Evolutionary conservation across 2,888 invertebrate genomes (phyloP).

Genomic region (Lithosia quadra): DNA sequence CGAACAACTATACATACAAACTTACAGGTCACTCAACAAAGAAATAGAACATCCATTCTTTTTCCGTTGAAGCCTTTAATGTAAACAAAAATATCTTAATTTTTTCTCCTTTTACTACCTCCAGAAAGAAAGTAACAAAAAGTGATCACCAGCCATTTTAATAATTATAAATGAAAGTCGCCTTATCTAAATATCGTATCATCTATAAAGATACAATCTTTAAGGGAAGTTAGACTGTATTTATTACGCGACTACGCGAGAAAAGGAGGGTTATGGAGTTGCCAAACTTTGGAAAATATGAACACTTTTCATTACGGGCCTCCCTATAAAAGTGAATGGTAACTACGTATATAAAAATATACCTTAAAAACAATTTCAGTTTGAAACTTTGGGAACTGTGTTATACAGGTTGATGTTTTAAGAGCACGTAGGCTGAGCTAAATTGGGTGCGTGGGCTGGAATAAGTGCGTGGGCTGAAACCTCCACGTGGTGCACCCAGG

Average conservation of each 20-base stretch:
- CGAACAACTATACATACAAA: no score
- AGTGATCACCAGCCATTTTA: constrained; percentile 38
- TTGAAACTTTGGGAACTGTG: constrained; percentile 12
- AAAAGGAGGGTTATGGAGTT: constrained; percentile 33
- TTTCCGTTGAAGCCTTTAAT: not conserved
- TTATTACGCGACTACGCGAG: constrained; percentile 37
- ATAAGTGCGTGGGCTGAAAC: no score
- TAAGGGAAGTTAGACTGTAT: constrained; percentile 35
- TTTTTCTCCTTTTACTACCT: constrained; percentile 20
- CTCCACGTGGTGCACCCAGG: no score
- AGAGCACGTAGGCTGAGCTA: not conserved
- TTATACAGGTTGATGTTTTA: constrained; percentile 18
- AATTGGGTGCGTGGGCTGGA: no score
- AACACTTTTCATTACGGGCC: constrained; percentile 50
- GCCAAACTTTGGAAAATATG: constrained; percentile 47
- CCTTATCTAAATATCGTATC: constrained; percentile 47
- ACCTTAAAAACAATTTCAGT: constrained; percentile 32
- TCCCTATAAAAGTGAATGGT: constrained; percentile 48
- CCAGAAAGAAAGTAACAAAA: constrained; percentile 38
- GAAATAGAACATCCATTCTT: not conserved
- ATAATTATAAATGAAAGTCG: constrained; percentile 45
- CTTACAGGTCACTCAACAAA: no score
- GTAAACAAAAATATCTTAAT: not conserved
- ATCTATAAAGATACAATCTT: constrained; percentile 49
- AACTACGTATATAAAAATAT: constrained; percentile 41